Evolutionary conservation across 2,888 invertebrate genomes (phyloP), one percentile per base, ranked within the genome.

Genomic region (Cephus spinipes): DNA sequence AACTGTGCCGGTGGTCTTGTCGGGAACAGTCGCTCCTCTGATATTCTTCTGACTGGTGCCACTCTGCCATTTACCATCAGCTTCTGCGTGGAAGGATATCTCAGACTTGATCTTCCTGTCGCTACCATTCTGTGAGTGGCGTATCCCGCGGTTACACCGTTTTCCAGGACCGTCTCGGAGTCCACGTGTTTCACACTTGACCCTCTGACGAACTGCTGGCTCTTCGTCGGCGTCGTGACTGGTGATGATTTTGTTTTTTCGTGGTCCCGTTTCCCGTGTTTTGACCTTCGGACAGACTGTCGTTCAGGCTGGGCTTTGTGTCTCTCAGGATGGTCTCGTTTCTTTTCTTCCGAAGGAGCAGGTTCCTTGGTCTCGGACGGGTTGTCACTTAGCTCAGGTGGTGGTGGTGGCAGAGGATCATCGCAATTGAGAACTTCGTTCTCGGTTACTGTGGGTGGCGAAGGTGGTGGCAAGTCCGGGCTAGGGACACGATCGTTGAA

Each of bases 321-420:
- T 75, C 88, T 86, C 40, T 90, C 88, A 69, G 82, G 85, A 12
- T 83, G 80, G 2, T 77, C 74, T 31, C 32, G 73, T 33, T 68
- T 82, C 87, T 86, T 36, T 90, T 90, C 87, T 91, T 90, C 15
- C 90, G 90, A 91, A 69, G 89, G 87, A 4, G 83, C 79, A 31
- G 82, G 79, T 75, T 90, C 90, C 79, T 73, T 75, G 23, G 74
- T 69, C 40, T 76, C 76, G 33, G 75, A 33, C 35, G 71, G 74
- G 31, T 74, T 77, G 23, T 73, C 73, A 80, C 86, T 88, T 33
- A 93, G 89, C 83, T 94, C 93, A 0, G 94, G 93, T 0, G 95
- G 95, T 4, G 95, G 95, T 4, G 95, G 95, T 12, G 95, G 95
- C 78, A 95, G 90, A 11, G 95, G 95, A 84, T 94, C 94, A 85